A percentile compares a stretch with the other conserved stretches of the same genome.
Conservation (phyloP, 64 coral and sea anemone species). For the Dendrophyllia cribrosa region DNA sequence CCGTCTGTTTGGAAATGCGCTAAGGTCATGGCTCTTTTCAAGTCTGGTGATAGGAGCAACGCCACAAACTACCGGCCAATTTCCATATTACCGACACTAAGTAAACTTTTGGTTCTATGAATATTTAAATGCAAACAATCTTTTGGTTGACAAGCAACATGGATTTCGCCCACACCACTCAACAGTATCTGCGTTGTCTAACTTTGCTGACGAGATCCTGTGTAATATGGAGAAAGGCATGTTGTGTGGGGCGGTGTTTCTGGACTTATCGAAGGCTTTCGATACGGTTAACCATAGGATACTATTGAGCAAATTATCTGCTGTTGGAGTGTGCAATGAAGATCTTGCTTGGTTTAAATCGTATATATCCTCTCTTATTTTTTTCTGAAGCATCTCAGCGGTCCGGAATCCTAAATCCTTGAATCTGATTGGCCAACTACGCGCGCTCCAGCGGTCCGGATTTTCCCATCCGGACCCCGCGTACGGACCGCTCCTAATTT, state of each 20-base stretch:
- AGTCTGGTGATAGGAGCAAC: conserved; percentile 6
- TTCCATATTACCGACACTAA: not conserved
- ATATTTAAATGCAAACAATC: conserved; percentile 32
- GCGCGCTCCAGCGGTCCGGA: too few species aligned
- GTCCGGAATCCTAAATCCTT: too few species aligned
- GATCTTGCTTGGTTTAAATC: conserved; percentile 36
- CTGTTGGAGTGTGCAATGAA: not conserved
- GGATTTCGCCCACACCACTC: conserved; percentile 10
- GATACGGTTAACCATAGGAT: not conserved
- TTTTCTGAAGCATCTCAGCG: not conserved
- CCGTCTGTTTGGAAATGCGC: conserved; percentile 1
- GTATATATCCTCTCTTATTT: too few species aligned
- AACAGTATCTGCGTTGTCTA: not conserved
- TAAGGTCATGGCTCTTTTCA: not conserved
- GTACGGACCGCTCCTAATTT: too few species aligned
- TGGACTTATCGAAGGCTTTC: conserved; percentile 6
- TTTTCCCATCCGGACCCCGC: too few species aligned
- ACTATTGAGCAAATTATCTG: conserved; percentile 11
- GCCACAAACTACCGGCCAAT: conserved; percentile 9
- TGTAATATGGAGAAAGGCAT: not conserved
- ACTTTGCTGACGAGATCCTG: conserved; percentile 24
- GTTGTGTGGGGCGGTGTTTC: not conserved
- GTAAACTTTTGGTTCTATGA: conserved; percentile 24
- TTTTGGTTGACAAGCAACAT: conserved; percentile 16
- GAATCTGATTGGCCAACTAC: too few species aligned